A percentile compares a stretch with the other conserved stretches of the same genome.
phyloP scores from a whole-genome alignment of 2,113 vertebrate species.

The Cepphus grylle region DNA sequence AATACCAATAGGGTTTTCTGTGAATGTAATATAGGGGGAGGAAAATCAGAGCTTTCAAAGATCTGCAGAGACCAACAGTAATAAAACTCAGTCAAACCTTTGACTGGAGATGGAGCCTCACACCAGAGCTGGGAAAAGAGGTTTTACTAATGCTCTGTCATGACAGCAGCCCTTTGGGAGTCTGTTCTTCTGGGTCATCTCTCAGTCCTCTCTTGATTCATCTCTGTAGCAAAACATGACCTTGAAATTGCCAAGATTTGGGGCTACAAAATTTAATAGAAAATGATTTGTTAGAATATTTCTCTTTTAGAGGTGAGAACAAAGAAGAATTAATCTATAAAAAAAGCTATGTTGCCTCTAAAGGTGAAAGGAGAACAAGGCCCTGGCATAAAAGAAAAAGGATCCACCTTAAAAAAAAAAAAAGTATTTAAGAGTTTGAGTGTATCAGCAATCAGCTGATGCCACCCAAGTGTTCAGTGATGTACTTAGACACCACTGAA shows the following conservation, averaged over 20 bases:
- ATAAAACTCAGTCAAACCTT: background rate
- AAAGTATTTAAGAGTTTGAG: background rate
- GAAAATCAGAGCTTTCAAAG: background rate
- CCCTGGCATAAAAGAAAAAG: background rate
- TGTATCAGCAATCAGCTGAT: conserved; percentile 37
- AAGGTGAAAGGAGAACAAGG: background rate
- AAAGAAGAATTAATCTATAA: background rate
- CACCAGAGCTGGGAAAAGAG: background rate
- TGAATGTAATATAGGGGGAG: background rate
- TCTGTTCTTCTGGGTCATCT: background rate
- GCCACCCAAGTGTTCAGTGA: conserved; percentile 43
- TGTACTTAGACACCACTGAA: background rate
- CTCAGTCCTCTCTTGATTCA: background rate
- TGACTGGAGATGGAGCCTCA: background rate
- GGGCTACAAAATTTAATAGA: background rate
- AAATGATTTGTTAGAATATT: background rate
- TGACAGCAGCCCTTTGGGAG: background rate
- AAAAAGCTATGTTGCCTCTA: background rate
- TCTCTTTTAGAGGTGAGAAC: background rate
- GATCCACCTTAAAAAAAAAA: background rate
- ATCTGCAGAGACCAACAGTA: background rate
- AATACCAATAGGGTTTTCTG: background rate
- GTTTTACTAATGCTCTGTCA: background rate
- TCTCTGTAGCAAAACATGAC: background rate
- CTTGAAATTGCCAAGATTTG: background rate